Evolutionary conservation across 2,888 invertebrate species (phyloP).

Genomic region (Cynaeus angustus): DNA sequence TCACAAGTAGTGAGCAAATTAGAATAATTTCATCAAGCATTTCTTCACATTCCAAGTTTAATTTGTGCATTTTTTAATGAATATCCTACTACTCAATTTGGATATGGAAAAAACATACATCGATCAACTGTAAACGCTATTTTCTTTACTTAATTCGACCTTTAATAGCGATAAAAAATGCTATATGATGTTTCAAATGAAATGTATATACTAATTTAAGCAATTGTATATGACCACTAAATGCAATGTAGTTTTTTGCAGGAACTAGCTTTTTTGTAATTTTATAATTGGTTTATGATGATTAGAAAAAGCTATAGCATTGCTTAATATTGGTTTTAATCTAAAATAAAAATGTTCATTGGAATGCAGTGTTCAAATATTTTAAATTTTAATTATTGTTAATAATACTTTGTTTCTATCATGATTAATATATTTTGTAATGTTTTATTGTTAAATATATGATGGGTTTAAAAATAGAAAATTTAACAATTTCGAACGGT

Average conservation of each 20-base stretch:
- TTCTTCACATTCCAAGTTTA: conserved; percentile 46
- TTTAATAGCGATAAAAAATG: conserved; percentile 22
- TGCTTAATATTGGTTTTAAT: conserved; percentile 45
- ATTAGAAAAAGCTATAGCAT: conserved; percentile 50
- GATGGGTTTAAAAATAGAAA: conserved; percentile 63
- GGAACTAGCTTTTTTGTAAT: conserved; percentile 62
- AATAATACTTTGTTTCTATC: conserved; percentile 61
- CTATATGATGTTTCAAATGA: conserved; percentile 50
- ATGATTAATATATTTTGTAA: conserved; percentile 65
- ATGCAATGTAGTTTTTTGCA: conserved; percentile 61
- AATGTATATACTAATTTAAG: conserved; percentile 60
- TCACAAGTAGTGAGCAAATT: conserved; percentile 33
- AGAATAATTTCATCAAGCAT: conserved; percentile 35
- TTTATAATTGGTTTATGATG: conserved; percentile 62
- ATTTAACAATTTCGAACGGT: conserved; percentile 27
- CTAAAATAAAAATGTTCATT: conserved; percentile 45
- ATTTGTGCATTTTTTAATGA: conserved; percentile 33
- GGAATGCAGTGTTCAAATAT: conserved; percentile 59
- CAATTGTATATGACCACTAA: conserved; percentile 60
- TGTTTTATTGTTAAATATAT: conserved; percentile 67
- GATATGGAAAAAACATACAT: conserved; percentile 50
- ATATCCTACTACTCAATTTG: conserved; percentile 28
- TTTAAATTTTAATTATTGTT: conserved; percentile 61
- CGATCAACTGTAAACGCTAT: conserved; percentile 46
- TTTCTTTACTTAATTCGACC: conserved; percentile 35